These are phyloP conservation scores for Phalacrocorax pelagicus DNA, from an alignment of 2,113 vertebrate genomes.

Conservation along the genomic window DNA sequence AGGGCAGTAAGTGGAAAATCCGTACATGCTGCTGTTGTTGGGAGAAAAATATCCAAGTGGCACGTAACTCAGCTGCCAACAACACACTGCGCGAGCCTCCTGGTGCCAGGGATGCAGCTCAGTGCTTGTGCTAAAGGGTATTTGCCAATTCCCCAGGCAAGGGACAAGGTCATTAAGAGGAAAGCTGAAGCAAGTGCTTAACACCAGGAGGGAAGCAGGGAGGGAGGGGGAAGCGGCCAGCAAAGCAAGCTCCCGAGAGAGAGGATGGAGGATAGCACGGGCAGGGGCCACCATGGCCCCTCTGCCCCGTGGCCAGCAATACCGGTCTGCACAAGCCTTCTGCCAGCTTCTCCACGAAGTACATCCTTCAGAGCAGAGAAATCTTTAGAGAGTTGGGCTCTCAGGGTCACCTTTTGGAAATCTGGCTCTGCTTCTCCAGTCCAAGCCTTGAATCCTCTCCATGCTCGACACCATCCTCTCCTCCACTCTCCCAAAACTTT, in stretches of 20 bases:
- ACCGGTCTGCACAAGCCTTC: neutral
- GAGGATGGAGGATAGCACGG: neutral
- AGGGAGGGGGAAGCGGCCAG: neutral
- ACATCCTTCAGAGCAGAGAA: neutral
- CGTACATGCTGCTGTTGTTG: neutral
- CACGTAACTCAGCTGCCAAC: neutral
- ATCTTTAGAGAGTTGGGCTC: neutral
- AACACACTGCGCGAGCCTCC: rapidly evolving
- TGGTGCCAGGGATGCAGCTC: neutral
- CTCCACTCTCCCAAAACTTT: neutral
- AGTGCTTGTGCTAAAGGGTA: neutral
- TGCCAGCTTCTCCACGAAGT: neutral
- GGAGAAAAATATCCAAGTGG: neutral
- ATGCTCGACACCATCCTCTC: neutral
- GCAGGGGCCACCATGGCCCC: rapidly evolving
- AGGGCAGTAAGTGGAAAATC: neutral
- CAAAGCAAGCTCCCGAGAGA: neutral
- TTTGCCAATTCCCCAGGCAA: neutral
- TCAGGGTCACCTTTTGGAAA: neutral
- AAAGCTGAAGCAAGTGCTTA: neutral
- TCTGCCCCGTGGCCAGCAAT: neutral
- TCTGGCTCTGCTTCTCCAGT: neutral
- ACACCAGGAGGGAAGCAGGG: neutral
- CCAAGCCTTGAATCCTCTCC: neutral
- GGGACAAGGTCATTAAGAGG: neutral